A percentile compares a stretch with the other conserved stretches of the same genome.
These are phyloP conservation scores for Xylocampa areola DNA, from an alignment of 2,888 invertebrate genomes.

Conservation along the genomic window DNA sequence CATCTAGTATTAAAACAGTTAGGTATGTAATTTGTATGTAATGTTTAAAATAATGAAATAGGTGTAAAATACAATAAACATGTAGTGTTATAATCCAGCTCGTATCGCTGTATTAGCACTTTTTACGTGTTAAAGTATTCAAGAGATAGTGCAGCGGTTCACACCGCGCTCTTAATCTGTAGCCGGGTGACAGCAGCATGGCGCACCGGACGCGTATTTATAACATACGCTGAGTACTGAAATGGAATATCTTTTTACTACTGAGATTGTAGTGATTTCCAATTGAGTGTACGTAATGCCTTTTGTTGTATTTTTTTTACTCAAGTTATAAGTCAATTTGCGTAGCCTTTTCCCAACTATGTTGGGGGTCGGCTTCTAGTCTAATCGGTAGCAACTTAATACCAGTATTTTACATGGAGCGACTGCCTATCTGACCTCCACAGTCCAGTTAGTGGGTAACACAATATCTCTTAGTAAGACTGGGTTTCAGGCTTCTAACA, in stretches of 20 bases:
- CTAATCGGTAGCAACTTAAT: no score
- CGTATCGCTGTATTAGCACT: constrained; percentile 64
- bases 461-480: no score
- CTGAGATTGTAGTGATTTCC: background rate
- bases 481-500: no score
- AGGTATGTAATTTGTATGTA: background rate
- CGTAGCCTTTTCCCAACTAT: no score
- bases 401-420: no score
- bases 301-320: no score
- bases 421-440: no score
- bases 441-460: no score
- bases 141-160: constrained; percentile 64
- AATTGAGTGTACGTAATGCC: no score
- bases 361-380: no score
- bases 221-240: constrained; percentile 29
- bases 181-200: constrained; percentile 70
- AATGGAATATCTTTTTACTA: background rate
- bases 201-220: constrained; percentile 56
- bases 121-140: constrained; percentile 66
- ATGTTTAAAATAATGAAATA: constrained; percentile 44
- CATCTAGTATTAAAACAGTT: constrained; percentile 26
- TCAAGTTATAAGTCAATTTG: no score
- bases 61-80: constrained; percentile 45
- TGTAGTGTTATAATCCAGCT: constrained; percentile 50
- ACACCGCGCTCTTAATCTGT: constrained; percentile 70